phyloP scores from a whole-genome alignment of 2,888 invertebrate genomes.

The Clivina fossor region DNA sequence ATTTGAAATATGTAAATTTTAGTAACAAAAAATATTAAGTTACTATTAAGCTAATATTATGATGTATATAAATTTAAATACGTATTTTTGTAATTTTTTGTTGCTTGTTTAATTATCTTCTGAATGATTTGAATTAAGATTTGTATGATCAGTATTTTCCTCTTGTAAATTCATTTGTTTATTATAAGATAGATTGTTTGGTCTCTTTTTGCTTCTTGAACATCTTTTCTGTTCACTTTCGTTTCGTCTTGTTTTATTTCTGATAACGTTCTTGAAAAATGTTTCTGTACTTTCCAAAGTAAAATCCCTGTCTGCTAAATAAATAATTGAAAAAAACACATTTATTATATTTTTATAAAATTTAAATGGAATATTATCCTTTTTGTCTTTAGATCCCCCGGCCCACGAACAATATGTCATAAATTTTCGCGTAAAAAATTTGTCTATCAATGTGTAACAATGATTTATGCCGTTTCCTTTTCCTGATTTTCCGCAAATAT shows the following conservation, averaged over 20 bases:
- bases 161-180: background rate
- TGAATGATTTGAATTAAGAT: no score
- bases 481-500: no score
- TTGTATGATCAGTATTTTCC: no score
- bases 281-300: background rate
- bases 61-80: no score
- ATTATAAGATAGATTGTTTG: background rate
- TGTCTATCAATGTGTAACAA: constrained; percentile 6
- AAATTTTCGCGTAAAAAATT: constrained; percentile 5
- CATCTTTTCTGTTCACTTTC: background rate
- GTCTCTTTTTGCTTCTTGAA: background rate
- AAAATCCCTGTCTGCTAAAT: background rate
- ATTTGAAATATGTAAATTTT: background rate
- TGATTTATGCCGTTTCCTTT: background rate
- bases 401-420: constrained; percentile 9
- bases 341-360: no score
- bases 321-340: background rate
- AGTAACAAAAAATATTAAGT: background rate
- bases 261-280: background rate
- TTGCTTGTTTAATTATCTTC: background rate
- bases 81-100: background rate
- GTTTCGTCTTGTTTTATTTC: background rate
- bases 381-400: background rate
- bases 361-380: background rate
- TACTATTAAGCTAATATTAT: background rate